phyloP scores from a whole-genome alignment of 53 echinoderm and acorn worm species.

The Pentamera pediparva region DNA sequence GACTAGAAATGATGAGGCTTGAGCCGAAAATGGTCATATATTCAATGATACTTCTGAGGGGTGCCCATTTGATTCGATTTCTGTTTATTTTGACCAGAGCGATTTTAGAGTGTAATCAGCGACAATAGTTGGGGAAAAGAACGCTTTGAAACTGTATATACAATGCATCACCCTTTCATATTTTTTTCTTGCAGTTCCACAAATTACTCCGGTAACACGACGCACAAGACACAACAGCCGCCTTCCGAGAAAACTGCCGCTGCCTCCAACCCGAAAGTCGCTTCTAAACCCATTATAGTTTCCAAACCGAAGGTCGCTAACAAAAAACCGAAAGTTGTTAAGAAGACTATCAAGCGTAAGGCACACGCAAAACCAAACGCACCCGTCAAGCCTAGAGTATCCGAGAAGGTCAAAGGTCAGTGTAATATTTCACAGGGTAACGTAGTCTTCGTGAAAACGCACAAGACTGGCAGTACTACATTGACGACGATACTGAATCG shows the following conservation, averaged over 20 bases:
- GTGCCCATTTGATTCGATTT: too few relatives aligned
- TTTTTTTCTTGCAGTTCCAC: neutral
- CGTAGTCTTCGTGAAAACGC: constrained; percentile 13
- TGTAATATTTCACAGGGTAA: neutral
- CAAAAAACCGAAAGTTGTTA: neutral
- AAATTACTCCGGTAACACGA: too few relatives aligned
- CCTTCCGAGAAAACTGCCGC: too few relatives aligned
- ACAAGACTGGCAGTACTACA: constrained; percentile 20
- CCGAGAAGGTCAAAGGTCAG: neutral
- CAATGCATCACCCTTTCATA: neutral
- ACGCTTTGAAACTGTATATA: neutral
- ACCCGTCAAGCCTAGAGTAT: neutral
- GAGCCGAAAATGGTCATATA: too few relatives aligned
- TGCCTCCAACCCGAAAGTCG: neutral
- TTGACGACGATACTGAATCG: constrained; percentile 2
- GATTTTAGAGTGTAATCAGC: too few relatives aligned
- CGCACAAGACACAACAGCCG: too few relatives aligned
- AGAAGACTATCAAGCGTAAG: too few relatives aligned
- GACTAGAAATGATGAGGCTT: too few relatives aligned
- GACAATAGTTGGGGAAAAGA: neutral
- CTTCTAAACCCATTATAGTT: neutral
- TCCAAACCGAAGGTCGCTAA: neutral
- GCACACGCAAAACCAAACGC: too few relatives aligned
- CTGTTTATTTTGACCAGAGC: too few relatives aligned
- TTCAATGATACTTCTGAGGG: too few relatives aligned